Evolutionary conservation across 1,140 invertebrate genomes (phyloP).

Genomic region (Elysia chlorotica): DNA sequence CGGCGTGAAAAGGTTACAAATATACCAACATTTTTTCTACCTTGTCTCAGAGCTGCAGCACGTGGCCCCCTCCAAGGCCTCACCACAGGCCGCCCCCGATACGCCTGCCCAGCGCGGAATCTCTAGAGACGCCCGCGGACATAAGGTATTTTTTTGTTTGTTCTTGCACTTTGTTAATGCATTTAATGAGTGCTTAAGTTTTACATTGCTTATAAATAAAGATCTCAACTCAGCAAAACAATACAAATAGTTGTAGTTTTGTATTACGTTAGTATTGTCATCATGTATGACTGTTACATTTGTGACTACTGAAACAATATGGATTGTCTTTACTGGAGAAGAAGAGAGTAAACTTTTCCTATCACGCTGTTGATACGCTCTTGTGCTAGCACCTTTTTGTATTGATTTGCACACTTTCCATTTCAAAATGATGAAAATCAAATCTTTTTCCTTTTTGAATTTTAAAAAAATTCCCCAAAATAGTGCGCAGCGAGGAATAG

Average conservation of each 20-base stretch:
- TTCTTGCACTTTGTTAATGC: neutral
- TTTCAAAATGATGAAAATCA: neutral
- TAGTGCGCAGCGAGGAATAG: neutral
- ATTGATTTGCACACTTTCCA: too few relatives aligned
- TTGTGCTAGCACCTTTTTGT: too few relatives aligned
- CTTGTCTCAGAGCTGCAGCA: conserved; percentile 5
- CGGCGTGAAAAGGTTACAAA: neutral
- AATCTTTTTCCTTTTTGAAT: too few relatives aligned
- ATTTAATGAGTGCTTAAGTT: neutral
- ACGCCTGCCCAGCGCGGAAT: neutral
- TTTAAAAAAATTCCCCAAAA: too few relatives aligned
- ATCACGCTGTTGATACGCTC: too few relatives aligned
- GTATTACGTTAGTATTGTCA: too few relatives aligned
- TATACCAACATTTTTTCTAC: neutral
- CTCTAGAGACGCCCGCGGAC: neutral
- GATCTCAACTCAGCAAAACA: too few relatives aligned
- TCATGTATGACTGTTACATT: too few relatives aligned
- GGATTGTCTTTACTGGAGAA: too few relatives aligned
- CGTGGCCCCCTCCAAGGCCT: conserved; percentile 5
- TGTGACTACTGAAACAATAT: too few relatives aligned
- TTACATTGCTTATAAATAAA: neutral
- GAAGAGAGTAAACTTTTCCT: too few relatives aligned
- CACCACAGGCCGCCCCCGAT: neutral
- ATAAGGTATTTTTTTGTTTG: neutral
- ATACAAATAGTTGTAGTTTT: too few relatives aligned